Conservation (phyloP, 2,888 invertebrate genomes). For the Ypsolopha sequella region DNA sequence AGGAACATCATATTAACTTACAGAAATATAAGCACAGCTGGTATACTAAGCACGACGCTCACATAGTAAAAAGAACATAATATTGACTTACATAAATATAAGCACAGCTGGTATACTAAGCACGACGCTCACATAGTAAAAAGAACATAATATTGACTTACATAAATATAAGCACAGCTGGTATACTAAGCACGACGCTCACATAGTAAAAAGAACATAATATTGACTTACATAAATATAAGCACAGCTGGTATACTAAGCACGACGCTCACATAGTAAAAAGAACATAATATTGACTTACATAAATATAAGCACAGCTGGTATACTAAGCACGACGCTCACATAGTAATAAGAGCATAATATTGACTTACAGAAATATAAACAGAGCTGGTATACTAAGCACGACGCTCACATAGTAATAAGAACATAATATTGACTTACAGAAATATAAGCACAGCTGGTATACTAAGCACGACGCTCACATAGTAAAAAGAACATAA, state of each 20-base stretch:
- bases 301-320: constrained; percentile 75
- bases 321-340: constrained; percentile 74
- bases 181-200: constrained; percentile 74
- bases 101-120: constrained; percentile 74
- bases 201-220: constrained; percentile 76
- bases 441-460: constrained; percentile 75
- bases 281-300: constrained; percentile 54
- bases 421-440: constrained; percentile 54
- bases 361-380: constrained; percentile 68
- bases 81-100: constrained; percentile 68
- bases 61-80: constrained; percentile 76
- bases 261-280: constrained; percentile 75
- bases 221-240: constrained; percentile 68
- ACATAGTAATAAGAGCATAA: constrained; percentile 76
- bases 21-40: constrained; percentile 75
- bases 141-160: constrained; percentile 54
- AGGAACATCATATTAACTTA: constrained; percentile 18
- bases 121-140: constrained; percentile 75
- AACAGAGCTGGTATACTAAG: constrained; percentile 74
- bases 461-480: constrained; percentile 74
- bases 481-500: constrained; percentile 76
- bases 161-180: constrained; percentile 75
- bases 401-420: constrained; percentile 75
- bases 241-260: constrained; percentile 74
- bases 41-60: constrained; percentile 74